Conservation (phyloP, 2,888 invertebrate species). For the Palloptera scutellata region DNA sequence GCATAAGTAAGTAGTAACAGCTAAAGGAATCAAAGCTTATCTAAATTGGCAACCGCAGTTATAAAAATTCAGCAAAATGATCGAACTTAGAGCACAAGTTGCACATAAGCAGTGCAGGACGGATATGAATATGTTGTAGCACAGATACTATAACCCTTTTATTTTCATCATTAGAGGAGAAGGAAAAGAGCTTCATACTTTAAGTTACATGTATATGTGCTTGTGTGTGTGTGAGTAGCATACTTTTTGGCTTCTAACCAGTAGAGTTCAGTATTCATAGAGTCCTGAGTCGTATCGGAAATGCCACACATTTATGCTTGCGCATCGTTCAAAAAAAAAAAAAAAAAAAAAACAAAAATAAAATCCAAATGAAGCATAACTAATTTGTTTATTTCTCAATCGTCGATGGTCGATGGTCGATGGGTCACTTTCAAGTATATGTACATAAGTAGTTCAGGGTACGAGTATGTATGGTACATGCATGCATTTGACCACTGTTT, state of each 20-base stretch:
- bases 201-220: neutral
- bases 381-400: constrained; percentile 53
- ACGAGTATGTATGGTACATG: too few species aligned
- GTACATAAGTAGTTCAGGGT: neutral
- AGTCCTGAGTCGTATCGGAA: neutral
- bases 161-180: neutral
- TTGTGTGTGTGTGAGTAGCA: too few species aligned
- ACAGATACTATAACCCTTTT: neutral
- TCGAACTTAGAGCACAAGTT: constrained; percentile 9
- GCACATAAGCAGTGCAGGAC: neutral
- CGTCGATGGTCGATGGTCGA: constrained; percentile 8
- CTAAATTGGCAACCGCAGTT: constrained; percentile 22
- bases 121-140: neutral
- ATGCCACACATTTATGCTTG: constrained; percentile 18
- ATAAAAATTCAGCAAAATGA: constrained; percentile 17
- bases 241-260: too few species aligned
- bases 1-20: constrained; percentile 5
- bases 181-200: neutral
- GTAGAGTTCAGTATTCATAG: too few species aligned
- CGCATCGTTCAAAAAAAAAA: neutral
- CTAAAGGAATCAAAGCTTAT: constrained; percentile 34
- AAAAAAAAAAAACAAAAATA: too few species aligned
- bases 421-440: too few species aligned
- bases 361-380: constrained; percentile 52
- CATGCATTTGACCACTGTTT: neutral